A percentile compares a stretch with the other conserved stretches of the same genome.
Conservation (phyloP, 2,113 vertebrate genomes). For the Scartelaos histophorus region DNA sequence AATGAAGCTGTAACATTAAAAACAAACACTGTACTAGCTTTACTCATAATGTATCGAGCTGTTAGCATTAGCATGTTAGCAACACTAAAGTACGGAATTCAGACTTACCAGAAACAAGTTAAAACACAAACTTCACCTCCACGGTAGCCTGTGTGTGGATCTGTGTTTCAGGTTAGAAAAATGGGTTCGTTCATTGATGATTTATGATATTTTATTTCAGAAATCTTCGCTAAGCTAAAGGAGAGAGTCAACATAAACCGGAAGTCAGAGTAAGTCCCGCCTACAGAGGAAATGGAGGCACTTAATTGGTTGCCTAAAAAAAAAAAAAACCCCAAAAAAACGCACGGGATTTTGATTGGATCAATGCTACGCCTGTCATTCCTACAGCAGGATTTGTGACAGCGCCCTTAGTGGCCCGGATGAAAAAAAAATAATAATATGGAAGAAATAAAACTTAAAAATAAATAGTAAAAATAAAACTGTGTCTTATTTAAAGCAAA, state of each 20-base stretch:
- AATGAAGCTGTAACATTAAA: background rate
- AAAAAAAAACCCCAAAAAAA: no score
- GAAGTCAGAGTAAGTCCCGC: background rate
- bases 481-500: no score
- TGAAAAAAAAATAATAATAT: background rate
- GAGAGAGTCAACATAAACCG: background rate
- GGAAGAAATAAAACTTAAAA: no score
- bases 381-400: background rate
- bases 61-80: conserved; percentile 43
- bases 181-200: background rate
- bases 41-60: background rate
- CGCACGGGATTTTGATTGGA: background rate
- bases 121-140: background rate
- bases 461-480: no score
- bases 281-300: background rate
- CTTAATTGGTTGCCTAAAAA: background rate
- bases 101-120: conserved; percentile 25
- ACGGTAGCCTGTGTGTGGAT: background rate
- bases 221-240: background rate
- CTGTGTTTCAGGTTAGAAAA: background rate
- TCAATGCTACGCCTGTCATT: background rate
- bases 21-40: background rate
- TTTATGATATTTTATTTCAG: background rate
- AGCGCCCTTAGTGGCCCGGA: background rate
- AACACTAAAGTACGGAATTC: background rate